Evolutionary conservation across 2,797 vertebrate species (phyloP).

Genomic region (Distichodus sexfasciatus): DNA sequence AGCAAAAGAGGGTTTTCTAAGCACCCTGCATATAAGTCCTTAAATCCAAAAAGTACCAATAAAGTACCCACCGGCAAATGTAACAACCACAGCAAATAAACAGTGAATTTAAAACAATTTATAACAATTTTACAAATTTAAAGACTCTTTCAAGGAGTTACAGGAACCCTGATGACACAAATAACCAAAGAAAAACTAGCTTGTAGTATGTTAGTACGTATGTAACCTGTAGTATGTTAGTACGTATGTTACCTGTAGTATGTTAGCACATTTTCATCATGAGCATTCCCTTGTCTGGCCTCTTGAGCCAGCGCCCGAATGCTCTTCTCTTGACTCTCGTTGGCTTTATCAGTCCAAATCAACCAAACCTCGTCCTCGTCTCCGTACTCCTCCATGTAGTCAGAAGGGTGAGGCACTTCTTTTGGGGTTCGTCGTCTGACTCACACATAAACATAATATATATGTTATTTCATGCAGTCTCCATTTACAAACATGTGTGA

Average conservation of each 20-base stretch:
- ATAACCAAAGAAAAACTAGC: too few relatives aligned
- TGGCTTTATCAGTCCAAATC: slow-evolving; percentile 89
- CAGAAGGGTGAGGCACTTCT: slow-evolving; percentile 74
- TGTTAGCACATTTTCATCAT: slow-evolving; percentile 91
- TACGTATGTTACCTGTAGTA: slow-evolving; percentile 99
- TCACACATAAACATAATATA: not conserved
- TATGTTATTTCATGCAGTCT: not conserved
- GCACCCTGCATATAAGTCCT: too few relatives aligned
- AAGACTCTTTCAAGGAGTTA: too few relatives aligned
- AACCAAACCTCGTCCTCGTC: slow-evolving; percentile 98
- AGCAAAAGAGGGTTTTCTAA: too few relatives aligned
- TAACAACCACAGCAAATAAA: too few relatives aligned
- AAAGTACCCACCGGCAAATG: too few relatives aligned
- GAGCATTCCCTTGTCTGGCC: slow-evolving; percentile 88
- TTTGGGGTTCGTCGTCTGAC: slow-evolving; percentile 86
- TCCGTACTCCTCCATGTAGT: slow-evolving; percentile 87
- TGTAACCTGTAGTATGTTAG: too few relatives aligned
- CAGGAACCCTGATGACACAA: too few relatives aligned
- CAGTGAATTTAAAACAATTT: too few relatives aligned
- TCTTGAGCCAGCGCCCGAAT: slow-evolving; percentile 92
- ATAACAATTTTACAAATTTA: too few relatives aligned
- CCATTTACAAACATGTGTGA: not conserved
- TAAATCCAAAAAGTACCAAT: too few relatives aligned
- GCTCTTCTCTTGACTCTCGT: slow-evolving; percentile 87
- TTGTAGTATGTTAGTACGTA: too few relatives aligned